Base-by-base conservation (phyloP, 2,888 invertebrate genomes). In the Ophion ellenae region DNA sequence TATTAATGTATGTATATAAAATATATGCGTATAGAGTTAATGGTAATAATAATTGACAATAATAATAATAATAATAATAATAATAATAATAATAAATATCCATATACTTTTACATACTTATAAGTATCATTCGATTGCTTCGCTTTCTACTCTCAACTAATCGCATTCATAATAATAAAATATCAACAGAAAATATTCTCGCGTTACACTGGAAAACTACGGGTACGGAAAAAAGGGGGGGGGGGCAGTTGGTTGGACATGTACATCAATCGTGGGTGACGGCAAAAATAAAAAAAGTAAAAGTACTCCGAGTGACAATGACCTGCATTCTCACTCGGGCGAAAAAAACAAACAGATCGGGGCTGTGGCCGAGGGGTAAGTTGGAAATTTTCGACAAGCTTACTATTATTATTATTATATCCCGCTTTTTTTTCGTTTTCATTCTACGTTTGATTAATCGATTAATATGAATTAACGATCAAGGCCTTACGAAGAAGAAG, bases 101-200 rank as follows among this genome's bases (percentile, higher is more conserved):
- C 88, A 89, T 89, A 89, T 90, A 87, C 86, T 90, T 89, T 87
- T 90, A 64, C 63, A 90, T 89, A 87, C 90, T 91, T 91, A 90
- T 90, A 92, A 91, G 91, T 92, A 93, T 91, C 89, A 87, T 90
- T 88, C 76, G 89, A 91, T 90, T 90, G 90, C 89, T 86, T 85
- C 74, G 73, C 84, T 20, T 70, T 79, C 17, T 45, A 57, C 69
- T 85, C 40, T 47, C 66, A 32, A 20, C 47, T 57, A 59, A 70
- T 74, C 74, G 69, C 76, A 47, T 79, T 70, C 63, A 66, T 83
- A 79, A 66, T 83, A 82, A 85, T 85, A 64, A 85, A 59, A 79
- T 83, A 83, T 86, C 80, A 80, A 85, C 83, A 73, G 76, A 76
- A 80, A 71, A 70, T 79, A 79, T 87, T 82, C 66, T 86, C 76